These are phyloP conservation scores for Molothrus aeneus DNA, from an alignment of 2,797 vertebrate genomes.

Conservation along the genomic window DNA sequence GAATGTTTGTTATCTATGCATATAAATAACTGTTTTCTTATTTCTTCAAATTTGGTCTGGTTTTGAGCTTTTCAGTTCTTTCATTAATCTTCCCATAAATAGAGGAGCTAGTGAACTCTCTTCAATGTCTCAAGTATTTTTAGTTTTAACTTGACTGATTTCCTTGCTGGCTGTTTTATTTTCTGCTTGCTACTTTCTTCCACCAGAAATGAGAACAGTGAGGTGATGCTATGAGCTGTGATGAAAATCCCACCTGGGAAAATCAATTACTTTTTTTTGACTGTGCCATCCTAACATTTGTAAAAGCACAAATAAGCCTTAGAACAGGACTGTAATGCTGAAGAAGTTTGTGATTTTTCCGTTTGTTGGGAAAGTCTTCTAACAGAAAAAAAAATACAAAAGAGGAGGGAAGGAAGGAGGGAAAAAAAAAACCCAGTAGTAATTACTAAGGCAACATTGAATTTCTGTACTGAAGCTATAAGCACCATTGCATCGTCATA, in stretches of 20 bases:
- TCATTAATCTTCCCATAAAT: not conserved
- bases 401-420: accelerated
- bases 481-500: not conserved
- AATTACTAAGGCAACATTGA: not conserved
- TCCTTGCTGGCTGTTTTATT: constrained; percentile 28
- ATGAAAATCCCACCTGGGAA: constrained; percentile 25
- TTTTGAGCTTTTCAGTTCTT: constrained; percentile 37
- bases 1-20: not conserved
- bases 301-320: not conserved
- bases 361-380: not conserved
- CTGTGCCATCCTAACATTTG: not conserved
- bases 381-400: not conserved
- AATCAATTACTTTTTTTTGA: not conserved
- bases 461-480: not conserved
- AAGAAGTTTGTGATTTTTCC: not conserved
- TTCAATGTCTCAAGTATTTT: constrained; percentile 8
- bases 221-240: constrained; percentile 27
- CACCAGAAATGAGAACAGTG: constrained; percentile 32
- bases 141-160: constrained; percentile 22
- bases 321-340: not conserved
- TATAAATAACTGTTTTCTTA: constrained; percentile 38
- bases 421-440: not conserved
- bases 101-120: not conserved
- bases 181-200: constrained; percentile 58
- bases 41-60: constrained; percentile 23